Conservation (phyloP, 2,888 invertebrate genomes). For the Drosophila suboccidentalis region DNA sequence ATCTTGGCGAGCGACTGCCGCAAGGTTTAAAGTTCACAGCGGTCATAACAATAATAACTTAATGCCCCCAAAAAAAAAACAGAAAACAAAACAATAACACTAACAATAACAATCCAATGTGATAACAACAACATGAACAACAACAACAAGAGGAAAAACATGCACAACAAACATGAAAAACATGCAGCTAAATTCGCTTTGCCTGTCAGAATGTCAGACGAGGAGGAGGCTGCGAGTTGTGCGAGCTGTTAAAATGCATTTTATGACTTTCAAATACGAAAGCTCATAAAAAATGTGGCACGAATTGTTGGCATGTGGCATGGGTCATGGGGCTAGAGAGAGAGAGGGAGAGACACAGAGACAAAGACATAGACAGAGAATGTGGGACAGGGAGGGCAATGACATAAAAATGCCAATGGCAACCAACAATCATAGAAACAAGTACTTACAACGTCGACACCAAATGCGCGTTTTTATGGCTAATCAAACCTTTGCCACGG, state of each 20-base stretch:
- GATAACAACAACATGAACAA: slow-evolving; percentile 36
- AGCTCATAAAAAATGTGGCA: slow-evolving; percentile 64
- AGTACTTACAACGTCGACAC: slow-evolving; percentile 64
- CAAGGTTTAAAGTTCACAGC: slow-evolving; percentile 50
- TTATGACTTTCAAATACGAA: slow-evolving; percentile 75
- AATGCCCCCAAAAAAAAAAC: slow-evolving; percentile 34
- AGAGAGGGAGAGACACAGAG: neutral
- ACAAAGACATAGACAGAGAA: too few relatives aligned
- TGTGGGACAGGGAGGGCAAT: slow-evolving; percentile 9
- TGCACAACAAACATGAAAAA: slow-evolving; percentile 20
- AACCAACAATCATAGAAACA: slow-evolving; percentile 63
- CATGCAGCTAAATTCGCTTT: slow-evolving; percentile 13
- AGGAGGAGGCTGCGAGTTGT: slow-evolving; percentile 27
- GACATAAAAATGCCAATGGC: slow-evolving; percentile 59
- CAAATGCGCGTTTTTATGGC: slow-evolving; percentile 70
- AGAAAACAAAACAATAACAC: slow-evolving; percentile 32
- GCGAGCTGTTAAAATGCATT: slow-evolving; percentile 71
- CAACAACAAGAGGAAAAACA: neutral
- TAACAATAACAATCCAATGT: slow-evolving; percentile 48
- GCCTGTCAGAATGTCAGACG: slow-evolving; percentile 2
- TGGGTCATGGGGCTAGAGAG: neutral
- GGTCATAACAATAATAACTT: slow-evolving; percentile 52
- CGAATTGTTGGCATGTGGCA: slow-evolving; percentile 30
- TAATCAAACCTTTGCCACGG: slow-evolving; percentile 79
- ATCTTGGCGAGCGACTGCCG: slow-evolving; percentile 11